Evolutionary conservation across 2,797 vertebrate species (phyloP), one percentile per base, ranked within the genome.

Genomic region (Eulemur albifrons): DNA sequence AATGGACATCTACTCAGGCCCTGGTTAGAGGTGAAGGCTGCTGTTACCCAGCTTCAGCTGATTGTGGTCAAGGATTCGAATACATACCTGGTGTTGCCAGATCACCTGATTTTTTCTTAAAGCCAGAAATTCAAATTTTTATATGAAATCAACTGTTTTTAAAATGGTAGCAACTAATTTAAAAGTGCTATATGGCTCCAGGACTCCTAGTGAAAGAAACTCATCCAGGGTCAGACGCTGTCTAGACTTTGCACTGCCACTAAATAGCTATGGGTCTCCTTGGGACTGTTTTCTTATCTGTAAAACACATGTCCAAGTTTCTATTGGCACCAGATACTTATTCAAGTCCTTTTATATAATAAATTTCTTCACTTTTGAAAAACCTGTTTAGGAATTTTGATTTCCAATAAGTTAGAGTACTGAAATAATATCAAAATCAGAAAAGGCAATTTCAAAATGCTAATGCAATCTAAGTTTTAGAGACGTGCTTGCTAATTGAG

Each of bases 351-450:
- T 81, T 93, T 40, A 80, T 63, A 13, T 40, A 89, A 63, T 32
- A 67, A 14, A 38, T 87, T 40, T 91, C 52, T 83, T 92, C 40
- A 83, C 63, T 83, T 90, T 35, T 72, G 52, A 83, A 94, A 20
- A 83, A 83, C 70, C 15, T 75, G 27, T 79, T 80, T 92, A 70
- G 27, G 82, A 77, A 86, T 70, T 79, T 91, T 92, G 85, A 76
- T 89, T 95, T 27, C 85, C 45, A 88, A 23, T 96, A 81, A 89
- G 59, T 90, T 43, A 52, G 27, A 76, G 40, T 69, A 79, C 48
- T 52, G 20, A 94, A 96, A 87, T 59, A 76, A 67, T 12, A 82
- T 23, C 43, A 57, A 88, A 30, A 52, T 32, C 25, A 13, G 4
- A 96, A 88, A 77, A 63, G 70, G 67, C 1, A 21, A 38, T 48